Conservation (phyloP, 2,888 invertebrate species). For the Aspidiotus rigidus region DNA sequence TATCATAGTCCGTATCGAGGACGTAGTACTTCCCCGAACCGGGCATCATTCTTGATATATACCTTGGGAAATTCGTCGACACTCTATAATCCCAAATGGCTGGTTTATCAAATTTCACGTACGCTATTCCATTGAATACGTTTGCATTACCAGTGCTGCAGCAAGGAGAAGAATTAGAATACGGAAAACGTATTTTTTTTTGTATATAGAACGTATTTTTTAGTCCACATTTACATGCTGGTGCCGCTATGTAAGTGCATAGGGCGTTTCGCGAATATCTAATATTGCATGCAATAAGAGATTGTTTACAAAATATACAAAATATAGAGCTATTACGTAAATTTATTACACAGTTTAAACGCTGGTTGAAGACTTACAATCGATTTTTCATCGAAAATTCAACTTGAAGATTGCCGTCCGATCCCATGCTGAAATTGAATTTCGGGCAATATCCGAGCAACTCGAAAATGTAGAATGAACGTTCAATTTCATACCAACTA, state of each 20-base stretch:
- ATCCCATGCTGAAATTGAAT: slow-evolving; percentile 51
- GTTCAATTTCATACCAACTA: slow-evolving; percentile 65
- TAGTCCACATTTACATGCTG: background rate
- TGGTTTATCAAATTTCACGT: slow-evolving; percentile 48
- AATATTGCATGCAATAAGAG: too few species aligned
- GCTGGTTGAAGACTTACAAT: slow-evolving; percentile 48
- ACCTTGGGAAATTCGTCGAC: slow-evolving; percentile 54
- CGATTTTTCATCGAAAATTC: slow-evolving; percentile 55
- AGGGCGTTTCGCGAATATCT: background rate
- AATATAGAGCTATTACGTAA: too few species aligned
- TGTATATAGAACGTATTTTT: too few species aligned
- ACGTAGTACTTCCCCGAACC: slow-evolving; percentile 64
- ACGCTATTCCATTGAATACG: slow-evolving; percentile 55
- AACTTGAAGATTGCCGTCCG: slow-evolving; percentile 51
- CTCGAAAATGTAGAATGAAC: slow-evolving; percentile 66
- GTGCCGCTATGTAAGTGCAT: background rate
- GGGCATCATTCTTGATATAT: slow-evolving; percentile 57
- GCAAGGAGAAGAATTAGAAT: slow-evolving; percentile 16
- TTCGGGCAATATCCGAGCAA: slow-evolving; percentile 60
- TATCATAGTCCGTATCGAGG: slow-evolving; percentile 61
- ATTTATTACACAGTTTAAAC: too few species aligned
- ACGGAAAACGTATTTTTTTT: too few species aligned
- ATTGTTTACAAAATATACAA: too few species aligned
- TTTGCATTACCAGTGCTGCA: slow-evolving; percentile 55
- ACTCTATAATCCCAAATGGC: slow-evolving; percentile 52